These are phyloP conservation scores for Toxostoma redivivum DNA, from an alignment of 2,113 vertebrate genomes.

Conservation along the genomic window DNA sequence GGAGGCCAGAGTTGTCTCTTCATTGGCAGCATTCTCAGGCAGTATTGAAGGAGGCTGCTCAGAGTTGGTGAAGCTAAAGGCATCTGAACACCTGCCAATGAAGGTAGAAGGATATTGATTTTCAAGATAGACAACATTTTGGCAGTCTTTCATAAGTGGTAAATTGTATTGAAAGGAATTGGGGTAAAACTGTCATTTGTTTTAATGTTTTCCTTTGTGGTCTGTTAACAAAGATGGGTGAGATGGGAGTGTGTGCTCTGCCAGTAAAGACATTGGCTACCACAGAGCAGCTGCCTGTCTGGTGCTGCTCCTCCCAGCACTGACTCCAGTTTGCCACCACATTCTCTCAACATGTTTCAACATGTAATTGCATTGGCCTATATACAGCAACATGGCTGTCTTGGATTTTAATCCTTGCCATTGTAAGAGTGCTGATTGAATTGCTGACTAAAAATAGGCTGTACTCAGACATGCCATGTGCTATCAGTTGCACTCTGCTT, in stretches of 20 bases:
- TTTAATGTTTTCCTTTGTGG: neutral
- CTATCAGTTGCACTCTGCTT: neutral
- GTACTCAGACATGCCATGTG: neutral
- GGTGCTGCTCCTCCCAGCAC: neutral
- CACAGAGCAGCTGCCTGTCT: neutral
- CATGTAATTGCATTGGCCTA: neutral
- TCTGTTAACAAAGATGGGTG: accelerated
- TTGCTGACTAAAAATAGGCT: constrained; percentile 42
- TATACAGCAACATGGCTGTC: neutral
- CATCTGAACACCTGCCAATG: neutral
- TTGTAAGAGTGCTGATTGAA: constrained; percentile 3
- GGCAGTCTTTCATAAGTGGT: neutral
- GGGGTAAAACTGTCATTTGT: neutral
- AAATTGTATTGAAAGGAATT: neutral
- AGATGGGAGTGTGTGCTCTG: accelerated
- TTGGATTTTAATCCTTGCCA: constrained; percentile 1
- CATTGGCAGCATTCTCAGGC: neutral
- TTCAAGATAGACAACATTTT: neutral
- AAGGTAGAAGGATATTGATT: neutral
- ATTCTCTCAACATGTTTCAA: neutral
- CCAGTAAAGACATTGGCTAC: neutral
- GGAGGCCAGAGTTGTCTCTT: neutral
- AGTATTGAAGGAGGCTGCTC: neutral
- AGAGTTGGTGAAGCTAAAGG: neutral
- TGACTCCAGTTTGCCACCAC: neutral